phyloP scores from a whole-genome alignment of 92 coral and sea anemone species.

The Scolanthus callimorphus region DNA sequence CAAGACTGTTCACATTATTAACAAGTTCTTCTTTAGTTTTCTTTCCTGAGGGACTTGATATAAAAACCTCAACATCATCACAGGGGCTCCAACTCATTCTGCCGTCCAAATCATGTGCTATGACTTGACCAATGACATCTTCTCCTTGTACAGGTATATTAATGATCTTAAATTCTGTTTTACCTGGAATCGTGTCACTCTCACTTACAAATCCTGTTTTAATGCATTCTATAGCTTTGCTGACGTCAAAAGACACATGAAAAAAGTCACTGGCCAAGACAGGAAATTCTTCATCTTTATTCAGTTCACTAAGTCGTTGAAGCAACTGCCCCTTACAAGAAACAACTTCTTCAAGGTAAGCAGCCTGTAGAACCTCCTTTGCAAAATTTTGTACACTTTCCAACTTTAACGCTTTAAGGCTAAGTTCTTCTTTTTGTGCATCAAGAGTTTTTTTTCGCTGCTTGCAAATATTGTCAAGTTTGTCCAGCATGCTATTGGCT shows the following conservation, averaged over 20 bases:
- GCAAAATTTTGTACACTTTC: conserved; percentile 36
- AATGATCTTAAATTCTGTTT: conserved; percentile 16
- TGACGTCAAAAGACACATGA: conserved; percentile 34
- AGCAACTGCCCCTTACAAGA: conserved; percentile 34
- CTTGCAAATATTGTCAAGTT: conserved; percentile 20
- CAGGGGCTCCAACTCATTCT: conserved; percentile 5
- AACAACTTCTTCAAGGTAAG: conserved; percentile 24
- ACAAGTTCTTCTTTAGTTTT: not conserved
- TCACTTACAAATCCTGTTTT: not conserved
- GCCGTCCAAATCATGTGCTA: conserved; percentile 21
- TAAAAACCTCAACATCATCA: conserved; percentile 15
- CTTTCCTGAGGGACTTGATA: conserved; percentile 13
- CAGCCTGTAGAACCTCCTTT: conserved; percentile 19
- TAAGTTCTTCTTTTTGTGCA: conserved; percentile 22
- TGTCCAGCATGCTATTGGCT: conserved; percentile 21
- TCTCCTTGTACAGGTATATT: conserved; percentile 16
- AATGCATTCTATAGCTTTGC: conserved; percentile 26
- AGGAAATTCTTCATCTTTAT: conserved; percentile 1
- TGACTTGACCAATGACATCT: conserved; percentile 1
- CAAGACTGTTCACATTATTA: conserved; percentile 12
- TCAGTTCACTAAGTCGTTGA: conserved; percentile 24
- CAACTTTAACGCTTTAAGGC: conserved; percentile 23
- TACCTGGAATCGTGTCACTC: conserved; percentile 26
- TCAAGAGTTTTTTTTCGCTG: conserved; percentile 23
- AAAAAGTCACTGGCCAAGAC: conserved; percentile 28